These are phyloP conservation scores for Tipula vernalis DNA, from an alignment of 2,888 invertebrate species.

Conservation along the genomic window DNA sequence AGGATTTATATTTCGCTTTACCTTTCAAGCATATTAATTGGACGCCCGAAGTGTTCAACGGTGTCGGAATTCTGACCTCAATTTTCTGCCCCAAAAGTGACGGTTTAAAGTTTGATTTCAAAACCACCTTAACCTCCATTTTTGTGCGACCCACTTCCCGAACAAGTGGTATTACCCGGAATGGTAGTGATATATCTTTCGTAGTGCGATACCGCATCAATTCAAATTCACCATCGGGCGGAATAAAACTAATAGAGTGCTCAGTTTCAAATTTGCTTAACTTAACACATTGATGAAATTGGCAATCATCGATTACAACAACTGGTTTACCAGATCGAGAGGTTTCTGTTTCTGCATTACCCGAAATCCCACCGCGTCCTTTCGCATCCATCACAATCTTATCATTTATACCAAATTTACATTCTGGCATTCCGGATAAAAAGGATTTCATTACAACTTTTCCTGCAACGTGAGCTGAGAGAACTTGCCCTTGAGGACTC, in stretches of 20 bases:
- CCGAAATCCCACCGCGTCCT: slow-evolving; percentile 58
- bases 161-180: slow-evolving; percentile 97
- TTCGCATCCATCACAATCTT: slow-evolving; percentile 98
- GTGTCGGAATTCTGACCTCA: slow-evolving; percentile 97
- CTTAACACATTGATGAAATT: slow-evolving; percentile 99
- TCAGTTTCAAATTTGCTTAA: slow-evolving; percentile 99
- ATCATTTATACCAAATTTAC: slow-evolving; percentile 99
- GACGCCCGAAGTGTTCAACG: slow-evolving; percentile 96
- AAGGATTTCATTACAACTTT: slow-evolving; percentile 99
- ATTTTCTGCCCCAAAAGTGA: slow-evolving; percentile 97
- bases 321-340: slow-evolving; percentile 92
- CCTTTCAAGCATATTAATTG: slow-evolving; percentile 98
- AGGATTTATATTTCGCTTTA: slow-evolving; percentile 98
- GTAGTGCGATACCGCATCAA: slow-evolving; percentile 99
- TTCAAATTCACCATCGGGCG: slow-evolving; percentile 99
- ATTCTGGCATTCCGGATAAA: slow-evolving; percentile 99
- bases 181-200: slow-evolving; percentile 98
- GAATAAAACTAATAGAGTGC: slow-evolving; percentile 99
- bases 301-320: slow-evolving; percentile 99
- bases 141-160: slow-evolving; percentile 96
- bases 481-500: slow-evolving; percentile 98
- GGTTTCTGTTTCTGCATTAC: slow-evolving; percentile 61
- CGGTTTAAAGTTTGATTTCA: slow-evolving; percentile 98
- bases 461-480: slow-evolving; percentile 98
- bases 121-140: slow-evolving; percentile 99